phyloP scores from a whole-genome alignment of 2,888 invertebrate genomes.

The Thera obeliscata region DNA sequence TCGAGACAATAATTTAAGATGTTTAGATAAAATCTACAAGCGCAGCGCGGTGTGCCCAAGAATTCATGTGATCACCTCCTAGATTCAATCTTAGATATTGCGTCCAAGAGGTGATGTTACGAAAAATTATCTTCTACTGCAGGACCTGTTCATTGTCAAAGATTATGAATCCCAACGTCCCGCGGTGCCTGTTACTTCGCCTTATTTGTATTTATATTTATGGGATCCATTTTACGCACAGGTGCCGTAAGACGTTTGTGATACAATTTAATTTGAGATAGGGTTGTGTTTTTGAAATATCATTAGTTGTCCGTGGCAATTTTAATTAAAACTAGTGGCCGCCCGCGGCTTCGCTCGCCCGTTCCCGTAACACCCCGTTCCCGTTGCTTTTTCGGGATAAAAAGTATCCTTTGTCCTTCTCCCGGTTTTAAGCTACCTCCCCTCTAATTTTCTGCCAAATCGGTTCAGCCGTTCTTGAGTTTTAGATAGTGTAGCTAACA shows the following conservation, averaged over 20 bases:
- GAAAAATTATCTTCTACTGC: slow-evolving; percentile 73
- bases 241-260: slow-evolving; percentile 35
- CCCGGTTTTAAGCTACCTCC: too few species aligned
- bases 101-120: slow-evolving; percentile 71
- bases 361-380: too few species aligned
- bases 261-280: slow-evolving; percentile 42
- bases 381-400: too few species aligned
- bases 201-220: slow-evolving; percentile 52
- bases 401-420: too few species aligned
- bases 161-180: slow-evolving; percentile 62
- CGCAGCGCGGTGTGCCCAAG: slow-evolving; percentile 73
- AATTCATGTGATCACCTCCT: slow-evolving; percentile 80
- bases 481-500: too few species aligned
- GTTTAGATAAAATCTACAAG: slow-evolving; percentile 82
- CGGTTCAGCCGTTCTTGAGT: too few species aligned
- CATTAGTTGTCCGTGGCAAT: background rate
- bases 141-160: slow-evolving; percentile 69
- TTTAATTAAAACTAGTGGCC: too few species aligned
- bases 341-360: too few species aligned
- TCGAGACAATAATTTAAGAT: slow-evolving; percentile 82
- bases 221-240: slow-evolving; percentile 34
- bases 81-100: slow-evolving; percentile 81
- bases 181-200: slow-evolving; percentile 47
- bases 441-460: too few species aligned
- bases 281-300: slow-evolving; percentile 33